Evolutionary conservation across 2,888 invertebrate genomes (phyloP).

Genomic region (Fragum whitleyi): DNA sequence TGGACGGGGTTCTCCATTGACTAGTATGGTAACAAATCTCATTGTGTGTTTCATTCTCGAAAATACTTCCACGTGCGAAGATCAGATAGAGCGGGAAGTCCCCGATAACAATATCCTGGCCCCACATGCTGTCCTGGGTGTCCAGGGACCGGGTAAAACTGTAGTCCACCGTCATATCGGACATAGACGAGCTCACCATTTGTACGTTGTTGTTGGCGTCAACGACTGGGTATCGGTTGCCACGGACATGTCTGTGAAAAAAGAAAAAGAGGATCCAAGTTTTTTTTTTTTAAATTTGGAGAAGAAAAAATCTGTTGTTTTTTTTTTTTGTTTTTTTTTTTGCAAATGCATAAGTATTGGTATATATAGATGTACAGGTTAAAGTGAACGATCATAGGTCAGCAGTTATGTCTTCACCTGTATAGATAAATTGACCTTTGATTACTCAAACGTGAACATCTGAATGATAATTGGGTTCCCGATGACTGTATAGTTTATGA

Average conservation of each 20-base stretch:
- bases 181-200: neutral
- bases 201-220: neutral
- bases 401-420: too few species aligned
- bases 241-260: neutral
- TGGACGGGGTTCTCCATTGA: neutral
- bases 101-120: conserved; percentile 10
- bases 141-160: conserved; percentile 15
- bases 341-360: too few species aligned
- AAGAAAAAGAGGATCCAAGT: too few species aligned
- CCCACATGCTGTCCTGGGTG: neutral
- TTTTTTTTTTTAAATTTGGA: too few species aligned
- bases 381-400: too few species aligned
- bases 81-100: neutral
- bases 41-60: neutral
- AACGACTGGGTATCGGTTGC: neutral
- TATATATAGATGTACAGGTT: too few species aligned
- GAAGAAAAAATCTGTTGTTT: too few species aligned
- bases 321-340: too few species aligned
- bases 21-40: conserved; percentile 4
- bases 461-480: too few species aligned
- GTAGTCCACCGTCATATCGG: neutral
- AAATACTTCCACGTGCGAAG: conserved; percentile 14
- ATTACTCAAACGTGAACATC: too few species aligned
- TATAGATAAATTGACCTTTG: too few species aligned
- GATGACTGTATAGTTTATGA: too few species aligned